Evolutionary conservation across 2,113 vertebrate species (phyloP).

Genomic region (Erpornis zantholeuca): DNA sequence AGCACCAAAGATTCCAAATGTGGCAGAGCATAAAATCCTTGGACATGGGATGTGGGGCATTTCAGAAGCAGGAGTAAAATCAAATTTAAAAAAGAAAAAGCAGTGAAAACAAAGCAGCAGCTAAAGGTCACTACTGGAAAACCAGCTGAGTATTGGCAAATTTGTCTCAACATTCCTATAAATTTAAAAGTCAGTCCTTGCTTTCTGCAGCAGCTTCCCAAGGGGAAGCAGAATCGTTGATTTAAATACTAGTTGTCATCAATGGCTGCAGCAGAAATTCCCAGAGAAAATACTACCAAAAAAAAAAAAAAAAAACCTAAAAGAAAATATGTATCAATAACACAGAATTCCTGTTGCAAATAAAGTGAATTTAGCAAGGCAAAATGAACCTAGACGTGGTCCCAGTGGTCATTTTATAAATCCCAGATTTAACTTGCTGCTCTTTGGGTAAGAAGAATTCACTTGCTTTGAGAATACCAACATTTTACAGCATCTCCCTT

Average conservation of each 20-base stretch:
- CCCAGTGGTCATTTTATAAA: neutral
- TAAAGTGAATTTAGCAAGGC: neutral
- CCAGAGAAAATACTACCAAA: neutral
- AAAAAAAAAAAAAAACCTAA: neutral
- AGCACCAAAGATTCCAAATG: neutral
- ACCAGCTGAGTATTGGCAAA: neutral
- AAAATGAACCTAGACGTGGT: neutral
- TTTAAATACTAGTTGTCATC: neutral
- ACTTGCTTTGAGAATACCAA: neutral
- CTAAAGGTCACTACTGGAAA: conserved; percentile 20
- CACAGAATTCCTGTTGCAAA: neutral
- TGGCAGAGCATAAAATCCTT: neutral
- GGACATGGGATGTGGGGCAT: neutral
- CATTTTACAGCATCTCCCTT: neutral
- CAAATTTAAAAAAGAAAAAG: neutral
- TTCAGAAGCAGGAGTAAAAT: neutral
- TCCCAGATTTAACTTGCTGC: neutral
- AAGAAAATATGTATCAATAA: neutral
- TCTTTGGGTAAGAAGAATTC: neutral
- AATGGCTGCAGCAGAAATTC: neutral
- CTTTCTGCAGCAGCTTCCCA: conserved; percentile 9
- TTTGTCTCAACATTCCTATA: neutral
- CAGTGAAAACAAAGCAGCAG: neutral
- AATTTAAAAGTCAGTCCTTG: neutral
- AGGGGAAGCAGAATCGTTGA: neutral